Percentiles rank a stretch among this genome's conserved stretches.
Conservation (phyloP, 2,888 invertebrate genomes). For the Heliconius ethilla region DNA sequence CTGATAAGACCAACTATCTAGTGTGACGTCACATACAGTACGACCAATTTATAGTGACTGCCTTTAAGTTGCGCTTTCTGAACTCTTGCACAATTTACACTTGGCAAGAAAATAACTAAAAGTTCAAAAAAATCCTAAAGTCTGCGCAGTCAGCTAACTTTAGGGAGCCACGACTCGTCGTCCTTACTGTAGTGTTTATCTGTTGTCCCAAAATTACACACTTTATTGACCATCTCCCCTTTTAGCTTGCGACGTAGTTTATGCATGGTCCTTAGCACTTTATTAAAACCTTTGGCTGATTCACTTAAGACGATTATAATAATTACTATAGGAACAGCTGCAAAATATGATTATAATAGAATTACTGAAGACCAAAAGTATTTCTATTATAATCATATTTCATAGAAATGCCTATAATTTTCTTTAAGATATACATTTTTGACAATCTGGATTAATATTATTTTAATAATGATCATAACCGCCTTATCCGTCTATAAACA, state of each 20-base stretch:
- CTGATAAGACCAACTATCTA: neutral
- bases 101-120: neutral
- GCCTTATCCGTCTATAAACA: neutral
- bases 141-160: neutral
- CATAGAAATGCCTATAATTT: too few relatives aligned
- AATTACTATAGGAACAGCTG: neutral
- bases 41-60: neutral
- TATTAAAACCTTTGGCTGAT: conserved; percentile 10
- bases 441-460: neutral
- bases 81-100: neutral
- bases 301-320: neutral
- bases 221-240: neutral
- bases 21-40: neutral
- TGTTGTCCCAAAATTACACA: neutral
- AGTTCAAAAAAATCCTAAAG: neutral
- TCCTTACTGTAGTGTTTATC: neutral
- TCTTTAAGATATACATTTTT: neutral
- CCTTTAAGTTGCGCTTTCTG: neutral
- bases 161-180: neutral
- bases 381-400: neutral
- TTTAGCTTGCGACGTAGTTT: neutral
- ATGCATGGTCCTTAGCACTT: neutral
- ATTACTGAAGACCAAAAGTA: neutral
- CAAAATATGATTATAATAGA: neutral
- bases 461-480: neutral